A percentile compares a stretch with the other conserved stretches of the same genome.
phyloP scores from a whole-genome alignment of 92 coral and sea anemone species.

The Phenganax stokvisi region DNA sequence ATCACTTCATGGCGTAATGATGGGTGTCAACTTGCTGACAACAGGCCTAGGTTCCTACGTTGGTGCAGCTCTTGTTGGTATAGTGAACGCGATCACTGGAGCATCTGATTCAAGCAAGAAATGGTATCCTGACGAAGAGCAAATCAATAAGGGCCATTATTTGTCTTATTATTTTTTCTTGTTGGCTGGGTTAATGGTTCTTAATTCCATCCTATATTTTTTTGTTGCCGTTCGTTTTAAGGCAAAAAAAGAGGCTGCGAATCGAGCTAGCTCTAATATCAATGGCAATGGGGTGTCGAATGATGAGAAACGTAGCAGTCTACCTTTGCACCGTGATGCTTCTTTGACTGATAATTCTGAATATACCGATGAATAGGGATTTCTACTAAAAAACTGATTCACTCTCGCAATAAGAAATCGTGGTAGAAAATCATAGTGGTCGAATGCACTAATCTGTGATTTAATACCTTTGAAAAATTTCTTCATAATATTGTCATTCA shows the following conservation, averaged over 20 bases:
- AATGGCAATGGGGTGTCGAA: background rate
- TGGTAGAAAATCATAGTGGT: no score
- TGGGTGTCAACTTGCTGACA: conserved; percentile 72
- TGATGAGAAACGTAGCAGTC: background rate
- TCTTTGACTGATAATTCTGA: background rate
- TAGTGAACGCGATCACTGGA: conserved; percentile 49
- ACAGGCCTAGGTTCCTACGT: conserved; percentile 64
- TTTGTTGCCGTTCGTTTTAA: conserved; percentile 55
- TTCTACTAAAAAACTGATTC: background rate
- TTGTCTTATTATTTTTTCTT: conserved; percentile 73
- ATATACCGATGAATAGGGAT: background rate
- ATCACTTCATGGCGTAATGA: conserved; percentile 69
- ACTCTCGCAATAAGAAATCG: no score
- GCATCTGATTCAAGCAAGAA: background rate
- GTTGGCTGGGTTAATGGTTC: conserved; percentile 62
- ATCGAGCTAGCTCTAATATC: no score
- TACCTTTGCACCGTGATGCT: background rate
- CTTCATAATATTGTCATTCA: no score
- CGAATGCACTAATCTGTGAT: no score
- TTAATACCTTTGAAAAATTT: no score
- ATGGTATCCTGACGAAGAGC: conserved; percentile 64
- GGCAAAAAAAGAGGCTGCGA: background rate
- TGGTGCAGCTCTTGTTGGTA: conserved; percentile 60
- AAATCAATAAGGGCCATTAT: conserved; percentile 59
- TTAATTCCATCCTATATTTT: conserved; percentile 62